phyloP scores from a whole-genome alignment of 2,113 vertebrate species.

The Eidolon helvum region DNA sequence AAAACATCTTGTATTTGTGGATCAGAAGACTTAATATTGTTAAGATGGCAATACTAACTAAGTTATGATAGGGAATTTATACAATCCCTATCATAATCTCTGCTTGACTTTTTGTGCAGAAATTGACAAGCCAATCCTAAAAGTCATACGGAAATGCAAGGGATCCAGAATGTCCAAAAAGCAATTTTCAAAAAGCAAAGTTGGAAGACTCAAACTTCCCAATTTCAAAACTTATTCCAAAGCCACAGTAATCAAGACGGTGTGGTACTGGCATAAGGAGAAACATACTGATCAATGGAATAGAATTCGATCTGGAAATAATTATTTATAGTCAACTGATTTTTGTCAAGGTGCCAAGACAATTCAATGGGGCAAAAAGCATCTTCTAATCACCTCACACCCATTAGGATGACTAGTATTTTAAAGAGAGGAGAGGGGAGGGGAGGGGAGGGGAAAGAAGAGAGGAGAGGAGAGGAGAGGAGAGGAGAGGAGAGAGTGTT shows the following conservation, averaged over 20 bases:
- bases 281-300: not conserved
- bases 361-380: not conserved
- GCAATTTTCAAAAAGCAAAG: not conserved
- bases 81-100: not conserved
- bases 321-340: not conserved
- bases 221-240: not conserved
- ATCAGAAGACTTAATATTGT: not conserved
- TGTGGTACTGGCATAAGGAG: not conserved
- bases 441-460: no score
- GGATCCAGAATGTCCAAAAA: not conserved
- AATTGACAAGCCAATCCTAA: slow-evolving; percentile 14
- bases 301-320: not conserved
- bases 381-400: not conserved
- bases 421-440: no score
- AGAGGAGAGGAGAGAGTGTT: not conserved
- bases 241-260: not conserved
- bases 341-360: not conserved
- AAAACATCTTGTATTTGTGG: not conserved
- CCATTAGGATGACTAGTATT: not conserved
- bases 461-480: no score
- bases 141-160: not conserved
- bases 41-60: not conserved
- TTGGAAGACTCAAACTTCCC: not conserved
- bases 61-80: not conserved
- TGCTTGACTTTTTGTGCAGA: not conserved